Evolutionary conservation across 2,797 vertebrate genomes (phyloP).

Genomic region (Poecilia wingei): DNA sequence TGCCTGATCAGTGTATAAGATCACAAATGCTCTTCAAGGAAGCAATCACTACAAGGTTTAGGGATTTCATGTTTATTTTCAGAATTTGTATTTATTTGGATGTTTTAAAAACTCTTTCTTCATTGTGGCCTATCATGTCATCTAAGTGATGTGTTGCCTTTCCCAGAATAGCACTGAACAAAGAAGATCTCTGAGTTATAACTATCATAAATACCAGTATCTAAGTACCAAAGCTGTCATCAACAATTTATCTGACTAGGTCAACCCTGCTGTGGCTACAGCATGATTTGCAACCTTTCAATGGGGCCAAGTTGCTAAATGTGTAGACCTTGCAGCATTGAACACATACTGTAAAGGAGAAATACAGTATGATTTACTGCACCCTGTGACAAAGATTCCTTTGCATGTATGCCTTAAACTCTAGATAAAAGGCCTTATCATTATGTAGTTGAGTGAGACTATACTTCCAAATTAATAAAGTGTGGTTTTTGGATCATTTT

Average conservation of each 20-base stretch:
- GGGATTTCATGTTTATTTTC: not conserved
- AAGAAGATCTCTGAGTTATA: not conserved
- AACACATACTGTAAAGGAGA: not conserved
- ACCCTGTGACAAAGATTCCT: not conserved
- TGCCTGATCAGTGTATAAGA: not conserved
- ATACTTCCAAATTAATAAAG: not conserved
- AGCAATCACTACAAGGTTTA: not conserved
- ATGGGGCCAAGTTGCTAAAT: not conserved
- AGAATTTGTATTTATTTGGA: not conserved
- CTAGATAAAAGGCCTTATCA: not conserved
- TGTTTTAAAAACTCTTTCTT: not conserved
- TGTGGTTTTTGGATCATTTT: not conserved
- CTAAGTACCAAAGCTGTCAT: not conserved
- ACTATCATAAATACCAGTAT: not conserved
- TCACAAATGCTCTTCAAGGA: not conserved
- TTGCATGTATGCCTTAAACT: not conserved
- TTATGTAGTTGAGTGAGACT: not conserved
- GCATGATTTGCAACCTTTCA: constrained; percentile 3
- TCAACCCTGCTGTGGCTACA: constrained; percentile 5
- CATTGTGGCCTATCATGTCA: not conserved
- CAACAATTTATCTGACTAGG: too few species aligned
- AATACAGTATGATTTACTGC: not conserved
- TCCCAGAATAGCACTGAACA: not conserved
- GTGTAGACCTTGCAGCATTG: not conserved
- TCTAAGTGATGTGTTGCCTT: not conserved